phyloP scores from a whole-genome alignment of 2,113 vertebrate genomes.

The Forbesichthys agassizii region DNA sequence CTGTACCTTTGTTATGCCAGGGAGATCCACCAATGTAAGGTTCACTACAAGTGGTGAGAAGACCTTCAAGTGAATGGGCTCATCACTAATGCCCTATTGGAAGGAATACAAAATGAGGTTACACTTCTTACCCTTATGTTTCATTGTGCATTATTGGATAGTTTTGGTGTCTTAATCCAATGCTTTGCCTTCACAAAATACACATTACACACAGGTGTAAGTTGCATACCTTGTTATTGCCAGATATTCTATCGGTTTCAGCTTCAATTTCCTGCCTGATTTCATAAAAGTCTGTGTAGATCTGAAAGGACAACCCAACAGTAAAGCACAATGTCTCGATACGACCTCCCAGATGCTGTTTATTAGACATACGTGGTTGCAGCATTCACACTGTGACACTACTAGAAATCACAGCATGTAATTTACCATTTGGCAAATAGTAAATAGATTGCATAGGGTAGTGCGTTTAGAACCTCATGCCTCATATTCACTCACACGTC shows the following conservation, averaged over 20 bases:
- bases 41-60: conserved; percentile 96
- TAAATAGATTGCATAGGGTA: no score
- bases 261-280: conserved; percentile 96
- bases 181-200: neutral
- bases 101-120: conserved; percentile 20
- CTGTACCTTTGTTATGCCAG: conserved; percentile 95
- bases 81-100: conserved; percentile 90
- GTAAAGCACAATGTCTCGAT: neutral
- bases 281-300: conserved; percentile 94
- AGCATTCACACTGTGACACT: no score
- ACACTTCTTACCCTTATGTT: neutral
- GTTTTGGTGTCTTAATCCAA: neutral
- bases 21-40: conserved; percentile 95
- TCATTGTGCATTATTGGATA: neutral
- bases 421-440: no score
- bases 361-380: no score
- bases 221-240: conserved; percentile 90
- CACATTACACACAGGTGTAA: neutral
- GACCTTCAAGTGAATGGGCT: conserved; percentile 97
- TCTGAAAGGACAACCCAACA: conserved; percentile 69
- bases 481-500: no score
- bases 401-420: no score
- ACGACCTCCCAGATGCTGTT: no score
- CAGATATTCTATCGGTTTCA: conserved; percentile 95
- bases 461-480: no score